Base-by-base conservation (phyloP, 2,888 invertebrate species). In the Physocephala rufipes region DNA sequence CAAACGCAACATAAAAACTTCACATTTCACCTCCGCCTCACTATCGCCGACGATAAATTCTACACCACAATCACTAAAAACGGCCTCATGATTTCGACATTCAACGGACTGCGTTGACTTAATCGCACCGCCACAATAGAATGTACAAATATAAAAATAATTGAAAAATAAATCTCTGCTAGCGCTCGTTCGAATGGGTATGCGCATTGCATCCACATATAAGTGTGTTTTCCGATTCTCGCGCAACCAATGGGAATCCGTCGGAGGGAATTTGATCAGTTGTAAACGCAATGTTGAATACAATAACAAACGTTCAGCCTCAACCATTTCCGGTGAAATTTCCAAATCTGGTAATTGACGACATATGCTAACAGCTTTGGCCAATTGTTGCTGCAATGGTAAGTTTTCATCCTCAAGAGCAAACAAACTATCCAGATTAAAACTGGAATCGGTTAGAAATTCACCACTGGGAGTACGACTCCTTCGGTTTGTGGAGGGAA, bases 221-320 rank as follows among this genome's bases (percentile, higher is more conserved):
- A 83, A 74, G 26, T 77, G 78, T 19, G 67, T 66, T 49, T 67
- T 58, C 19, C 62, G 51, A 19, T 47, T 70, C 53, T 24, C 47
- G 9, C 16, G 16, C 21, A 15, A 5, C 51, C 59, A 55, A 49
- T 53, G 26, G 16, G 3, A 7, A 2, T 16, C 36, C 13, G 43
- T 15, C 5, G 19, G n/a, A 1, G 43, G 43, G 7, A n/a, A 55
- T 15, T 36, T 36, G 16, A 70, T 68, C 0, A 28, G 59, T 24
- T 74, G 71, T 5, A 73, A 77, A 43, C 80, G 79, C 21, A 86
- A 70, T 2, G 81, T 76, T 5, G 88, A 86, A 71, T 86, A 79
- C 2, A 89, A 77, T 12, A 89, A 74, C 24, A 88, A 80, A 2
- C 88, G 83, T 76, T 89, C 88, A 0, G 87, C 88, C 75, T 89